Base-by-base conservation (phyloP, 2,113 vertebrate species). In the Axis porcinus region DNA sequence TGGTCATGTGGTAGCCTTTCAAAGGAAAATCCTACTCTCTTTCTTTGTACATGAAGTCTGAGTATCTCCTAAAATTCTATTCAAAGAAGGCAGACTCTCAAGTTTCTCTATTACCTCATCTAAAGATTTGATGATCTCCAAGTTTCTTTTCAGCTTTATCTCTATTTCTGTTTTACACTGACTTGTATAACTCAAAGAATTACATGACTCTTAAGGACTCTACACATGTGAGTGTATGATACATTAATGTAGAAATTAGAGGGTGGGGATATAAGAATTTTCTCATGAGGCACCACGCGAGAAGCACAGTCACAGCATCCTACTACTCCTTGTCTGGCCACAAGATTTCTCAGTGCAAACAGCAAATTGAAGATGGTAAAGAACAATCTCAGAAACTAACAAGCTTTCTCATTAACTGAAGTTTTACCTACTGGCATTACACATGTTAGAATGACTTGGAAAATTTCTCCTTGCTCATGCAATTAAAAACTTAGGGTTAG, bases 231-330 rank as follows among this genome's bases (percentile, higher is more conserved):
- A 58, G 16, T 45, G 1, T 23, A 1, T 93, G 70, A 67, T 33
- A 92, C 55, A 87, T 67, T 82, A 70, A 88, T 36, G 30, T 23
- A 94, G 47, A 95, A 97, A 82, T 86, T 33, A 60, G n/a, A 84
- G 19, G 5, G 17, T 60, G 43, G 43, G 15, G 54, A n/a, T 27
- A 54, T 94, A 17, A 95, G 40, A 47, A 55, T 57, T 54, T 92
- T 16, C 40, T 95, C 54, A 67, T 54, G n/a, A 95, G 78, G 91
- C 1, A 36, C 6, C 19, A 62, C 0, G 19, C 0, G 12, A 67
- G 13, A 83, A 40, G 27, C 25, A 15, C 1, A 11, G 10, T 60
- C 40, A 50, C 58, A 94, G 11, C 30, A 33, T 8, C 11, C 40
- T 13, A 4, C 40, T 17, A 40, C 7, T 54, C 25, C 43, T 79